Base-by-base conservation (phyloP, 92 coral and sea anemone species). In the Parazoanthus darwini region DNA sequence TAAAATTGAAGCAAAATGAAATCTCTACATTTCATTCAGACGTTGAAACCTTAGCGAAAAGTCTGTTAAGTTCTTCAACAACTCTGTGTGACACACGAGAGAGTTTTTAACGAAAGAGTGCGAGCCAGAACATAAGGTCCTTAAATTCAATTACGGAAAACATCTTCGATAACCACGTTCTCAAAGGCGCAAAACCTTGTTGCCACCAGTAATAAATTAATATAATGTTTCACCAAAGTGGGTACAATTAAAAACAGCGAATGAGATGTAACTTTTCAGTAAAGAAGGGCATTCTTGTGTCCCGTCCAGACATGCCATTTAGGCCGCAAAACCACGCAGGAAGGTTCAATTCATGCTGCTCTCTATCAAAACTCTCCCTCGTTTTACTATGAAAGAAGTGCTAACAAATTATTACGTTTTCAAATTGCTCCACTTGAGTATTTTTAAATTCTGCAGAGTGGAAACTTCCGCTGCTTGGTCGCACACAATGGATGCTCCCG, bases 371-470 rank as follows among this genome's bases (percentile, higher is more conserved):
- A 65, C 43, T 26, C 44, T 33, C 51, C 74, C 2, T 22, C 5
- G n/a, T 22, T 71, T 42, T 71, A 20, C 39, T 71, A 26, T 72
- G 7, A 46, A 68, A 84, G 65, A 48, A 35, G 29, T 37, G 56
- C 74, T 37, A 43, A 82, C 16, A 76, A 76, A 76, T 76, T 39
- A 42, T 76, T 42, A 63, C 70, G 26, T 18, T 39, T 38, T 66
- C 68, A 14, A 1, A 84, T 84, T 70, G 42, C 65, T 80, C 78
- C 75, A 71, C 87, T 82, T 46, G 63, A 84, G 44, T 9, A 70
- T 70, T 84, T 44, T 48, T 84, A n/a, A 84, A 46, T 71, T 54
- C 26, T 48, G 79, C 77, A 74, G 79, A 84, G 87, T 84, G 79
- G 79, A 84, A 46, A 71, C 87, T 70, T 84, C 87, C 87, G 79